phyloP scores from a whole-genome alignment of 2,797 vertebrate genomes.

The Pogoniulus pusillus region DNA sequence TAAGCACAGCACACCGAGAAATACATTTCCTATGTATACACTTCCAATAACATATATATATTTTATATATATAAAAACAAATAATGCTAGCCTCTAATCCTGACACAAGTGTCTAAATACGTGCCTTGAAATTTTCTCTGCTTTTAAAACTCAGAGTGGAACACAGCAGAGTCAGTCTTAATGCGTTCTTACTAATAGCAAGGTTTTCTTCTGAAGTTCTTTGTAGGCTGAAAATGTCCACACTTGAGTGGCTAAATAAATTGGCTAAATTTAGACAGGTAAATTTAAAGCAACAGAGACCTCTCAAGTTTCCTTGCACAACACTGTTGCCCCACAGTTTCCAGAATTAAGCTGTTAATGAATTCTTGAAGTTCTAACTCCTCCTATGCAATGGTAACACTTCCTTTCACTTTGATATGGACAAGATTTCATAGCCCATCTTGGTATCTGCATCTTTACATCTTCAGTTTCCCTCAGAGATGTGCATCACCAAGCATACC shows the following conservation, averaged over 20 bases:
- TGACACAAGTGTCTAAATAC: not conserved
- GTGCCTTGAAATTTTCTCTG: not conserved
- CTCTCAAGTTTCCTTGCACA: conserved; percentile 19
- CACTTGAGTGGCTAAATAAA: conserved; percentile 30
- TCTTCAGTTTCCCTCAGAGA: conserved; percentile 41
- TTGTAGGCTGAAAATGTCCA: conserved; percentile 16
- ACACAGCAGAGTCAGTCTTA: not conserved
- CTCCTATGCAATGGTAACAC: not conserved
- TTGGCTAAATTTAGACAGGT: conserved; percentile 14
- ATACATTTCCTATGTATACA: not conserved
- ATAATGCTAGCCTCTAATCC: not conserved
- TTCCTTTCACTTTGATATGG: not conserved
- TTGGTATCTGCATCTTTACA: conserved; percentile 30
- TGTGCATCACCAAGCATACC: not conserved
- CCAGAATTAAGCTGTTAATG: conserved; percentile 19
- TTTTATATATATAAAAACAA: not conserved
- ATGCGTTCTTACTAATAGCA: not conserved
- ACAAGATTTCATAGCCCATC: conserved; percentile 33
- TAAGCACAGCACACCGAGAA: not conserved
- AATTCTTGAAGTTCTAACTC: not conserved
- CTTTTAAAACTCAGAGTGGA: not conserved
- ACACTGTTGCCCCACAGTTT: not conserved
- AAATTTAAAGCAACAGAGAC: not conserved
- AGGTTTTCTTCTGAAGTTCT: not conserved
- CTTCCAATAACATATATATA: not conserved